Evolutionary conservation across 2,113 vertebrate species (phyloP), one percentile per base, ranked within the genome.

Genomic region (Pseudorasbora parva): DNA sequence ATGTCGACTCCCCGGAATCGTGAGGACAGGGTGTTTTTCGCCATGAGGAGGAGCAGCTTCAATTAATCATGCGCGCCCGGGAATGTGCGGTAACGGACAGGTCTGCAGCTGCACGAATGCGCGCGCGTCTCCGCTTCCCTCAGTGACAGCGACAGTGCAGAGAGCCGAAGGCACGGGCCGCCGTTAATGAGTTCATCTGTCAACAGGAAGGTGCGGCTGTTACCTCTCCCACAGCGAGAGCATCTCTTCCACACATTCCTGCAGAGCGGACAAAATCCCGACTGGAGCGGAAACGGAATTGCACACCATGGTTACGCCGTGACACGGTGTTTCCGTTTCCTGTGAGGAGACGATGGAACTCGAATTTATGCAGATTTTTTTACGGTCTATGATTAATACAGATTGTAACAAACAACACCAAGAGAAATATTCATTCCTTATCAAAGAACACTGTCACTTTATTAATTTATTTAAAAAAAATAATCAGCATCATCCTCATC

Each of bases 1-100:
- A 97, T 95, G 89, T 96, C 95, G 88, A 96, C 93, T 88, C 93
- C 93, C 77, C 95, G 94, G 89, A 97, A 96, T 49, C 95, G 94
- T 25, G 94, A 95, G 21, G 95, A 95, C 83, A 94, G 89, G 8
- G 95, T 95, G 90, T 95, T 96, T 86, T 93, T 95, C 82, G 95
- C 95, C 95, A 96, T 96, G 89, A 78, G 76, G 37, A 84, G 73
- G 37, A 56, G 71, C 49, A 3, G 21, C 60, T 41, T 81, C 57
- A 17, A 23, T 54, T 60, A 57, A 30, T 62, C 57, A 11, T 19
- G 56, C 19, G 54, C 17, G 69, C 11, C 45, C 27, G 23, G 56
- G 19, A 82, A 47, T 21, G 68, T 43, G 64, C 21, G 37, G 15
- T 54, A 37, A 51, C 14, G 60, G 30, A 54, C 25, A 15, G 64